A percentile compares a stretch with the other conserved stretches of the same genome.
Evolutionary conservation across 1,140 invertebrate species (phyloP).

Genomic region (Brevipalpus yothersi): DNA sequence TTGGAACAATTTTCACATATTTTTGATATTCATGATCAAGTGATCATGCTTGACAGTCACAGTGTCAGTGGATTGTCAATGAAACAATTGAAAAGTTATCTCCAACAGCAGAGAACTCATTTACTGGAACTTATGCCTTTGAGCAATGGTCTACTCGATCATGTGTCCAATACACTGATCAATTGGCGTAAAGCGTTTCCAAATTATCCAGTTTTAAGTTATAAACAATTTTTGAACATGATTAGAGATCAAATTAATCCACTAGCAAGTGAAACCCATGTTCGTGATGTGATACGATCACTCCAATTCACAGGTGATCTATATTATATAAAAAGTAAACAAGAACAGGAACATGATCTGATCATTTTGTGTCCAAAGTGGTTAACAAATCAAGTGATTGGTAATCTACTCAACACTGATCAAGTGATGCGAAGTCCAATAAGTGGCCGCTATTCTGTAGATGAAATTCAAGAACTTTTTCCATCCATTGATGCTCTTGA

Average conservation of each 20-base stretch:
- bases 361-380: conserved; percentile 44
- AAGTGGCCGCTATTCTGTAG: conserved; percentile 45
- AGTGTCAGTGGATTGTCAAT: conserved; percentile 29
- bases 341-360: conserved; percentile 29
- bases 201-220: conserved; percentile 38
- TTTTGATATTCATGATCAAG: conserved; percentile 27
- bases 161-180: conserved; percentile 27
- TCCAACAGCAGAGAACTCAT: conserved; percentile 23
- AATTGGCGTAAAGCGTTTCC: conserved; percentile 27
- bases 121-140: conserved; percentile 28
- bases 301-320: conserved; percentile 42
- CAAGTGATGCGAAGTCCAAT: conserved; percentile 34
- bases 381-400: conserved; percentile 42
- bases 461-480: conserved; percentile 49
- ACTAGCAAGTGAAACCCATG: conserved; percentile 37
- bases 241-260: conserved; percentile 37
- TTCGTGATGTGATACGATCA: conserved; percentile 37
- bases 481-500: conserved; percentile 45
- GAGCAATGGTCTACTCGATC: conserved; percentile 35
- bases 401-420: conserved; percentile 39
- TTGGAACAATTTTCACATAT: conserved; percentile 25
- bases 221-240: conserved; percentile 33
- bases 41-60: conserved; percentile 34
- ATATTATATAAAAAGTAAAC: not conserved
- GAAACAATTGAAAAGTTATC: conserved; percentile 28